Evolutionary conservation across 2,113 vertebrate species (phyloP).

Genomic region (Colossoma macropomum): DNA sequence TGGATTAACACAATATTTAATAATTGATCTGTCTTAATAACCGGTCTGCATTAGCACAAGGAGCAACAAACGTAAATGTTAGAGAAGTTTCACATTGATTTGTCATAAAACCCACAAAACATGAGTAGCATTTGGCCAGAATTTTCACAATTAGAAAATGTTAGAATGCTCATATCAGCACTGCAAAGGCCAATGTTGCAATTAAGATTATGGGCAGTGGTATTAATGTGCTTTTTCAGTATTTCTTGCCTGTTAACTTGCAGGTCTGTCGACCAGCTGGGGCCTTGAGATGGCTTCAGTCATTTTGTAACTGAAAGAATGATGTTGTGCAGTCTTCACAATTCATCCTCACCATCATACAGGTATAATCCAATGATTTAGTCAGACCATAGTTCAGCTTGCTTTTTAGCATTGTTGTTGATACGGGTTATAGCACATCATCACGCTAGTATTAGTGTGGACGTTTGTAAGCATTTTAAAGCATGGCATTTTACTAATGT

Average conservation of each 20-base stretch:
- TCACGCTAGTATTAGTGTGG: neutral
- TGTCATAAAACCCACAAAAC: too few relatives aligned
- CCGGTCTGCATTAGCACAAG: too few relatives aligned
- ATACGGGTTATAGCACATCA: neutral
- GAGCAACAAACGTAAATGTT: too few relatives aligned
- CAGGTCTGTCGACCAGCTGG: slow-evolving; percentile 38
- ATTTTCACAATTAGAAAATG: neutral
- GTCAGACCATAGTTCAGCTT: too few relatives aligned
- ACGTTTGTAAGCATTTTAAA: neutral
- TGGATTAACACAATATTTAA: too few relatives aligned
- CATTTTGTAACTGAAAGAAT: slow-evolving; percentile 53
- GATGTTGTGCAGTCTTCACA: slow-evolving; percentile 67
- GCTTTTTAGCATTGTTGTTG: neutral
- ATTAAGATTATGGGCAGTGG: neutral
- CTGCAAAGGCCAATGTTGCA: neutral
- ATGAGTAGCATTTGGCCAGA: too few relatives aligned
- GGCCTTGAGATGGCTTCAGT: slow-evolving; percentile 59
- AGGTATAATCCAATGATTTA: slow-evolving; percentile 59
- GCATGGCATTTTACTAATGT: neutral
- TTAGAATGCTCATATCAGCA: neutral
- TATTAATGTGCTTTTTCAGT: neutral
- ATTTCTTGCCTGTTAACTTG: neutral
- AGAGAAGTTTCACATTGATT: too few relatives aligned
- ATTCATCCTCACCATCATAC: slow-evolving; percentile 49
- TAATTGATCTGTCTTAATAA: too few relatives aligned